Conservation (phyloP, 1,140 invertebrate species). For the Drosophila sp. region DNA sequence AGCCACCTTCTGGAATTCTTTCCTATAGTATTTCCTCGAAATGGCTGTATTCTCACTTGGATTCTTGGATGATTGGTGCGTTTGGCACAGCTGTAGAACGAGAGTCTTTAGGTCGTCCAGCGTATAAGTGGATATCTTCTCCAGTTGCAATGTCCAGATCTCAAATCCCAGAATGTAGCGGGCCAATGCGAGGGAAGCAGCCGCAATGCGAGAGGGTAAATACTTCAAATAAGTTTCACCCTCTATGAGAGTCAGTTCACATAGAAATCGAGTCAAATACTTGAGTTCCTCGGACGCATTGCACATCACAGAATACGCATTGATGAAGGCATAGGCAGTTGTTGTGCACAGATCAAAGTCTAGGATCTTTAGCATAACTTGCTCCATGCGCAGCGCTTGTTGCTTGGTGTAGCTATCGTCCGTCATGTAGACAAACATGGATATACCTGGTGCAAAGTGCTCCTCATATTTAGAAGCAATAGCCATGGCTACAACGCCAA, state of each 20-base stretch:
- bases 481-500: background rate
- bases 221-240: background rate
- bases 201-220: background rate
- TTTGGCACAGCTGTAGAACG: background rate
- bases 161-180: background rate
- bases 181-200: background rate
- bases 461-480: slow-evolving; percentile 9
- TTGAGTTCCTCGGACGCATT: background rate
- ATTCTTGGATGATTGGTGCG: background rate
- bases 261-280: background rate
- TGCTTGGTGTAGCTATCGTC: background rate
- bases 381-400: background rate
- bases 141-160: background rate
- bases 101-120: background rate
- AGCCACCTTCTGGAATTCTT: background rate
- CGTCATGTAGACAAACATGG: background rate
- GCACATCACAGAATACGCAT: background rate
- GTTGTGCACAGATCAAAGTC: slow-evolving; percentile 1
- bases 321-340: slow-evolving; percentile 1
- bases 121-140: background rate
- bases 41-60: background rate
- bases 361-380: background rate
- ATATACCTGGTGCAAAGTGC: background rate
- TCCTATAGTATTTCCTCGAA: background rate
- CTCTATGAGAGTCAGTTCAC: background rate